Base-by-base conservation (phyloP, 2,888 invertebrate genomes). In the Caenorhabditis afra region DNA sequence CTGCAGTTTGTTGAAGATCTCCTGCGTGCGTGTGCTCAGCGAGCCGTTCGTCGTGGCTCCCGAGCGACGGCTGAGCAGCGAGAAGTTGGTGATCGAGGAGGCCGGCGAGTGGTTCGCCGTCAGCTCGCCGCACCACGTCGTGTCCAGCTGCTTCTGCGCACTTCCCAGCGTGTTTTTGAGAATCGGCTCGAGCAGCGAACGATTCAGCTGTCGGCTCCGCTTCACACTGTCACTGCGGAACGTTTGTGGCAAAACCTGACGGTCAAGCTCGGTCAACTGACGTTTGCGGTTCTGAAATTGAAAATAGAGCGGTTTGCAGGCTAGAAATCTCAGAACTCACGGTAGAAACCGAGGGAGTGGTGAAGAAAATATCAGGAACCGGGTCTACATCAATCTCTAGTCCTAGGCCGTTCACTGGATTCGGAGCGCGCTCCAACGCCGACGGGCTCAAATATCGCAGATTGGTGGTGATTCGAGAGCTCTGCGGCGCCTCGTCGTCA, bases 181-280 rank as follows among this genome's bases (percentile, higher is more conserved):
- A 11, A 50, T 74, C 14, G 75, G 70, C 20, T 80, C 80, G 4
- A 80, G 49, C 3, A 80, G 45, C 14, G 73, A 73, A 10, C 80
- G 58, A 18, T 80, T 80, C 16, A 75, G 44, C 18, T 58, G 37
- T 3, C 66, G 58, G 12, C 57, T 47, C 44, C 80, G 44, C 44
- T 80, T 80, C 16, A 53, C 75, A 45, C 52, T 64, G 0, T 80
- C 73, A 39, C 66, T 62, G 14, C 70, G 39, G 45, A 75, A 67
- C 14, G 71, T 22, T 18, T 55, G 57, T 12, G 73, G 66, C 18
- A 75, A 47, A 22, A 45, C n/a, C 10, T 58, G 55, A 23, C 49
- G 55, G 37, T 79, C 79, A 16, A 62, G 37, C 44, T 76, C 80
- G 1, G 80, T 80, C 12, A 80, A n/a, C 47, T 80, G 80, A 12